Evolutionary conservation across 1,140 invertebrate genomes (phyloP), one percentile per base, ranked within the genome.

Genomic region (Philaenus spumarius): DNA sequence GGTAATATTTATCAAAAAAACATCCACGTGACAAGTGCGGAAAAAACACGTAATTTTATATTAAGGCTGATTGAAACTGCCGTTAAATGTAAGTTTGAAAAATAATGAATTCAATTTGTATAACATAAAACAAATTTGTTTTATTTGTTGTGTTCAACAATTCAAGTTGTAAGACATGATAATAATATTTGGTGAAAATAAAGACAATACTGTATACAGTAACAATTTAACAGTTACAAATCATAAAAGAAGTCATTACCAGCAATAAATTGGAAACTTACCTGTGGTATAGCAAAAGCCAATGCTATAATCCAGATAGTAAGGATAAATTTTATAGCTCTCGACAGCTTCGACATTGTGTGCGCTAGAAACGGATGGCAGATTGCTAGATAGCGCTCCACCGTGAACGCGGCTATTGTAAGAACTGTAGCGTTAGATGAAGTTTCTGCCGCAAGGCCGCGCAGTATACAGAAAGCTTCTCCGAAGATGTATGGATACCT

Each of bases 381-480:
- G 65, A 97, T 95, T 15, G 93, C 93, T 23, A 95, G 71, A 74
- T 95, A 96, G 42, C 93, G 78, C 72, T 91, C 88, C 65, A 84
- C 82, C 0, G 88, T 89, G 72, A 93, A 93, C 17, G 87, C 86
- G 12, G 92, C 87, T 62, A 97, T 95, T 19, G 89, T 93, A 62
- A 96, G 76, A 1, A 95, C 89, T 0, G 91, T 93, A 0, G 90
- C 89, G 69, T 93, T 93, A 2, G 89, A 89, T 0, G 89, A 90
- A 1, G 86, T 92, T 71, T 97, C 93, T 0, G 90, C 85, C 1
- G 90, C 80, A 43, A 93, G 78, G 1, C 89, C 89, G 56, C 90
- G 82, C 17, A 93, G 75, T 11, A 93, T 77, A 71, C 93, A 97
- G 71, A 95, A 93, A 1, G 77, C 76, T 60, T 89, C 83, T 0